Conservation (phyloP, 1,140 invertebrate species). For the Hycleus phaleratus region DNA sequence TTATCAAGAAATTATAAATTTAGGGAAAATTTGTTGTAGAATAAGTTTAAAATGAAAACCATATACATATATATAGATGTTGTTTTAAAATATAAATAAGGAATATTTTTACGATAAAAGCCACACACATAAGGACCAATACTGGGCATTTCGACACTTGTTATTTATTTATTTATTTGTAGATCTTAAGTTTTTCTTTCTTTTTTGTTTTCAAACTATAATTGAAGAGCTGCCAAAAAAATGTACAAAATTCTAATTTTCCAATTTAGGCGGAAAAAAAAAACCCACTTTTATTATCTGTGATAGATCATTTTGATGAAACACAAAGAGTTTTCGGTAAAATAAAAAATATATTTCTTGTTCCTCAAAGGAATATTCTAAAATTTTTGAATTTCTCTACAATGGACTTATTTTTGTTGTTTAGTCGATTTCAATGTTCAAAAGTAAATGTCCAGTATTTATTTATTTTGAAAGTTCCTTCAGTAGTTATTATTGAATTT, state of each 20-base stretch:
- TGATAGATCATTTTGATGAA: slow-evolving; percentile 3
- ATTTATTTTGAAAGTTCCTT: too few species aligned
- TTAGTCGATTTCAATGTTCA: too few species aligned
- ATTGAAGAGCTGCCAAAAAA: slow-evolving; percentile 22
- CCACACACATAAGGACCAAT: slow-evolving; percentile 20
- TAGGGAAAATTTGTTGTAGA: background rate
- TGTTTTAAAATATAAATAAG: too few species aligned
- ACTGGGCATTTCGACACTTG: slow-evolving; percentile 21
- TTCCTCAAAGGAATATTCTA: background rate
- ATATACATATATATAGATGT: too few species aligned
- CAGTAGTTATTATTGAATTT: too few species aligned
- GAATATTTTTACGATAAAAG: background rate
- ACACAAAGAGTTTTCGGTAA: background rate
- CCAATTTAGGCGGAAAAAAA: background rate
- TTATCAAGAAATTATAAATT: slow-evolving; percentile 3
- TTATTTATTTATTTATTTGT: background rate
- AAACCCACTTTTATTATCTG: slow-evolving; percentile 10
- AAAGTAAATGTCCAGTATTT: too few species aligned
- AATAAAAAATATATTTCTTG: background rate
- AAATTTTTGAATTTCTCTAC: background rate
- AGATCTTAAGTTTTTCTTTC: too few species aligned
- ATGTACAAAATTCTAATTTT: slow-evolving; percentile 22
- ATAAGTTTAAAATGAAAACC: too few species aligned
- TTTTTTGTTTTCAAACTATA: background rate
- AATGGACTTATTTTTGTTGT: too few species aligned